Base-by-base conservation (phyloP, 2,113 vertebrate species). In the Hypomesus transpacificus region DNA sequence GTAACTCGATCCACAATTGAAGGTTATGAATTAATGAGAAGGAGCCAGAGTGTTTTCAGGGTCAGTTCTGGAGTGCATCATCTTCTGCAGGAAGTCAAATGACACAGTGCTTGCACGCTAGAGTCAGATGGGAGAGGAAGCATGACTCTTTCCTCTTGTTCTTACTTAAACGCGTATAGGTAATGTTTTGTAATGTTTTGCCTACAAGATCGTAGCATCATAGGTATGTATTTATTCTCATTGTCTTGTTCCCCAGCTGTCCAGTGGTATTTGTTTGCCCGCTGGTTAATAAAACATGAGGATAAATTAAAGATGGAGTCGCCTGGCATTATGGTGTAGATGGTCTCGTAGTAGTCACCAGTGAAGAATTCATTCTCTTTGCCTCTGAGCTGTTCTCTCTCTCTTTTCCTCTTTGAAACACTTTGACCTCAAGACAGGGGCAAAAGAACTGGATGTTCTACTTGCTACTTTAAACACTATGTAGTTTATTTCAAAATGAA, bases 21-120 rank as follows among this genome's bases (percentile, higher is more conserved):
- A 88, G 77, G 81, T 82, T 81, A 87, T 88, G 79, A 90, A 88
- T 88, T 84, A 89, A 85, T 86, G 71, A 88, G 74, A 74, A 74
- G 1, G 24, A 9, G 26, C 9, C 61, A 1, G 39, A 31, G 61
- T 63, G 61, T 63, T 31, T 24, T 63, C 60, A 63, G 26, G 26
- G 60, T 63, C 26, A 63, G 26, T 16, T 3, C 28, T 63, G 61
- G 26, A 28, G 8, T 34, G 3, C 22, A 63, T 18, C 26, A n/a
- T 34, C n/a, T 34, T 14, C 61, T n/a, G 28, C 18, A 39, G 9
- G 61, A 63, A 26, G 26, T 5, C 9, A 31, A 26, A 34, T 18
- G n/a, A 63, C 14, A 34, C 26, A 63, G 28, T 20, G 22, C 14
- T 22, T 70, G 57, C 20, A 60, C 5, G 68, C 56, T 28, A 28